These are phyloP conservation scores for Lasaia peninsularis DNA, from an alignment of 1,140 invertebrate species.

Conservation along the genomic window DNA sequence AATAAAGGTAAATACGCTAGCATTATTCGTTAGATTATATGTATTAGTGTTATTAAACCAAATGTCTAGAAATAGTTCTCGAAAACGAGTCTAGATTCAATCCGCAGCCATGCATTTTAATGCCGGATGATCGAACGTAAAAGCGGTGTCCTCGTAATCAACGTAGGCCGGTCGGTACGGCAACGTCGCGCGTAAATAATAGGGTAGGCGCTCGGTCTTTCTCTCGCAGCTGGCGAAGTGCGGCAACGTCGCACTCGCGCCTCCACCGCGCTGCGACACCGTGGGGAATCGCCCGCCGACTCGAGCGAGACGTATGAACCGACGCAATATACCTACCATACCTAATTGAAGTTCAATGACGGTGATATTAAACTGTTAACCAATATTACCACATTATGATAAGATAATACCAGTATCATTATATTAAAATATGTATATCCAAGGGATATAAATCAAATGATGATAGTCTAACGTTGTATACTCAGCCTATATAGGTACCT, in stretches of 20 bases:
- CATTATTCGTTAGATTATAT: neutral
- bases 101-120: constrained; percentile 2
- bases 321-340: constrained; percentile 61
- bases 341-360: constrained; percentile 35
- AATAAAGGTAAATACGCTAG: neutral
- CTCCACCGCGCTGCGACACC: constrained; percentile 47
- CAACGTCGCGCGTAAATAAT: constrained; percentile 79
- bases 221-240: constrained; percentile 67
- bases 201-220: constrained; percentile 72
- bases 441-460: neutral
- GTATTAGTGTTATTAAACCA: neutral
- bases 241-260: constrained; percentile 66
- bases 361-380: constrained; percentile 33
- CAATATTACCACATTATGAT: constrained; percentile 18
- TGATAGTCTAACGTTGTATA: neutral
- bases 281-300: constrained; percentile 51
- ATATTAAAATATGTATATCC: neutral
- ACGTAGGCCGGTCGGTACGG: constrained; percentile 74
- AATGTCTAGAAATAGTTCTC: neutral
- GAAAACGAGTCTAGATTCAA: constrained; percentile 1
- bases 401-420: constrained; percentile 3
- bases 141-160: constrained; percentile 77
- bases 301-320: constrained; percentile 52
- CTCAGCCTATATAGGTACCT: neutral
- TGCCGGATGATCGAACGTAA: constrained; percentile 72